Base-by-base conservation (phyloP, 2,113 vertebrate genomes). In the Platysteira castanea region DNA sequence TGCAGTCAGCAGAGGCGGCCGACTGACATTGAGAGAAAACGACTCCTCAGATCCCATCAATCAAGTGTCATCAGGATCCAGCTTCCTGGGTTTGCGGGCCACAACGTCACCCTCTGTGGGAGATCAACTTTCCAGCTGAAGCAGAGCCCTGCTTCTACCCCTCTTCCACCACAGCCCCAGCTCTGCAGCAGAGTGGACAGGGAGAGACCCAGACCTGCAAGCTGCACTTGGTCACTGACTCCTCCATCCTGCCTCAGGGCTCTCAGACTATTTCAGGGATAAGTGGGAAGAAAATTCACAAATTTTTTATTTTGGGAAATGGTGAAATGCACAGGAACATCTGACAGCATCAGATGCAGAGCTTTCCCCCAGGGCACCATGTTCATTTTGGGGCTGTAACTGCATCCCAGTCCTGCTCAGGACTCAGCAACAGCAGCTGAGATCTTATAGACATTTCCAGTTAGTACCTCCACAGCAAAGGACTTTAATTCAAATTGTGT, bases 21-120 rank as follows among this genome's bases (percentile, higher is more conserved):
- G 12, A 9, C 35, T 89, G 90, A 94, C 88, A 75, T 9, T 33
- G 88, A 71, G 80, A 53, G 64, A 68, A 59, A 82, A 37, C 0
- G 2, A 23, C 73, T 50, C 46, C 88, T 81, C 76, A 8, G 68
- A 87, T 74, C 11, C 65, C 85, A 94, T 95, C 96, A 68, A 79
- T 95, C 96, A 93, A 65, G n/a, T 16, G 63, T 60, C 89, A 75
- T 24, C 86, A 33, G 90, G 78, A 89, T 65, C 22, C 96, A 69
- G 90, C 76, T 74, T 42, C 88, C 53, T 19, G 39, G 70, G 70
- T 65, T 92, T 1, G 1, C 0, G 3, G 90, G 79, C 70, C 80
- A 64, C 74, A 75, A 16, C 87, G 92, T 91, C 90, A 84, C 61
- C 81, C 71, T 42, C 3, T 1, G 60, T 26, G 85, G 52, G 80